Base-by-base conservation (phyloP, 2,113 vertebrate species). In the Leptosomus discolor region DNA sequence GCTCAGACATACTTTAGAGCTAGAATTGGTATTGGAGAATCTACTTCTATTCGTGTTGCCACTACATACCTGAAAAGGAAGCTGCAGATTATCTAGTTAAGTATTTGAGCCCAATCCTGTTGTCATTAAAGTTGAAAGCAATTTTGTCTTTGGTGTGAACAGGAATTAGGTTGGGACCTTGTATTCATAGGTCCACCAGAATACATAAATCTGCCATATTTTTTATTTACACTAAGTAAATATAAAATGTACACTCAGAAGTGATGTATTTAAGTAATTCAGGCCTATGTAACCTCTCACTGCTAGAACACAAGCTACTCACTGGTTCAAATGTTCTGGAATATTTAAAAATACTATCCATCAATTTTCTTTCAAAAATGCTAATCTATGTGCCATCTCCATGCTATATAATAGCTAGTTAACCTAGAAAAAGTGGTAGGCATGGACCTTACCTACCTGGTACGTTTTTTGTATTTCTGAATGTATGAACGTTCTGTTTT, bases 11-110 rank as follows among this genome's bases (percentile, higher is more conserved):
- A 80, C 50, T 95, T 97, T 27, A 93, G 75, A 91, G 24, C 27
- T 53, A 70, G 15, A 91, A 94, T 75, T 92, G 17, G 2, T 51
- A 18, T 4, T 50, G 16, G 71, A 90, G 80, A 86, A 94, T 69
- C 36, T 65, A 63, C 75, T 95, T 97, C 26, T 53, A 46, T 96
- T 94, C 88, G 77, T 96, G 60, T 84, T 91, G 61, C 34, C 14
- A 3, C 27, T 51, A 39, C n/a, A 32, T 16, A 15, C n/a, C 50
- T 60, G 83, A 81, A 96, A 93, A 88, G 53, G 53, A 95, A 92
- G 36, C 41, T 88, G 37, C 37, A 39, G 39, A 67, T 77, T 43
- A 34, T 90, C 9, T 12, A 54, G 17, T n/a, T 58, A 54, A 70
- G 4, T 69, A 54, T 84, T 80, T 48, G 26, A 81, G 26, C 14